A percentile compares a stretch with the other conserved stretches of the same genome.
Evolutionary conservation across 2,797 vertebrate genomes (phyloP).

Genomic region (Protonibea diacanthus): DNA sequence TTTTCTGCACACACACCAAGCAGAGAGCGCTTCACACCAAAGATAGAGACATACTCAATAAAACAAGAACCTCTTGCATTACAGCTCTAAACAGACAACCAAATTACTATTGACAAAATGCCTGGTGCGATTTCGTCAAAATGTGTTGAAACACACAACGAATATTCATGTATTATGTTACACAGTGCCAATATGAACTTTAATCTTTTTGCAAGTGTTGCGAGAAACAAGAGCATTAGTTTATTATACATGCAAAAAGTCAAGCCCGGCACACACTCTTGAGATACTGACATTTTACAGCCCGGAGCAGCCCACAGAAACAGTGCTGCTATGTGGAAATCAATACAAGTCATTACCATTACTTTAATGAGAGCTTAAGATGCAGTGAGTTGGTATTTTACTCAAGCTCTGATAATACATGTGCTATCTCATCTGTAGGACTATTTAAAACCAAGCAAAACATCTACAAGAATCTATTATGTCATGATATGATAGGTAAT

Average conservation of each 20-base stretch:
- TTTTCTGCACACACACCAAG: background rate
- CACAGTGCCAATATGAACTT: conserved; percentile 8
- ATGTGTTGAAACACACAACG: conserved; percentile 3
- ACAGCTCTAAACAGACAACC: conserved; percentile 1
- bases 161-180: conserved; percentile 11
- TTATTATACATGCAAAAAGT: conserved; percentile 47
- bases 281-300: conserved; percentile 51
- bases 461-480: no score
- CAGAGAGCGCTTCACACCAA: background rate
- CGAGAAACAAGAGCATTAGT: conserved; percentile 36
- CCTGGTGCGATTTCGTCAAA: conserved; percentile 20
- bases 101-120: conserved; percentile 22
- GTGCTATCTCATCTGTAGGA: background rate
- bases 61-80: conserved; percentile 10
- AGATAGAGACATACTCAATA: conserved; percentile 11
- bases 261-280: conserved; percentile 31
- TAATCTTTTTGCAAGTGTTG: background rate
- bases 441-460: background rate
- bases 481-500: background rate
- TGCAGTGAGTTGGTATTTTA: conserved; percentile 26
- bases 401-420: conserved; percentile 14
- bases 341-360: conserved; percentile 52
- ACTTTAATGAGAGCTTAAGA: conserved; percentile 33
- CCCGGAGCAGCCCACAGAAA: conserved; percentile 27
- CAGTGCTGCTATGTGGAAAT: conserved; percentile 35